Evolutionary conservation across 2,888 invertebrate species (phyloP), one percentile per base, ranked within the genome.

Genomic region (Cephonodes hylas): DNA sequence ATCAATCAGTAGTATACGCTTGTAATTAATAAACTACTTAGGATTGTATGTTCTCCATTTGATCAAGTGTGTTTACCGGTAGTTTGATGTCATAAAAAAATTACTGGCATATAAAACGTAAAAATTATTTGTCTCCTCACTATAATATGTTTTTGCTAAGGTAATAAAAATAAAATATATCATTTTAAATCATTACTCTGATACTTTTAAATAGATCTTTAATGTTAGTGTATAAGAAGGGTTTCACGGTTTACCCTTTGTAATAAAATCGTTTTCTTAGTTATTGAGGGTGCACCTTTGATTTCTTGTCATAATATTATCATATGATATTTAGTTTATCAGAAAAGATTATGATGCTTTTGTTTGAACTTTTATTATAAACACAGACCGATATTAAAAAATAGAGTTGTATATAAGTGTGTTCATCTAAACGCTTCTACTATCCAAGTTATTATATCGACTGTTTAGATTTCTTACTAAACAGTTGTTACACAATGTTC

Each of bases 161-260:
- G 27, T 53, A 53, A 53, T 53, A 18, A 27, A 25, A 25, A 25
- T 15, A 53, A 53, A 53, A 18, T 31, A 53, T 8, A 53, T 27
- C 18, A 1, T 53, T 53, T 23, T 18, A 53, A 31, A 8, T 5
- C n/a, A n/a, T 53, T 31, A 27, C 27, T 53, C 15, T 20, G 53
- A 27, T 53, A 27, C 18, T 53, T 53, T 18, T 18, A 15, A 31
- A 27, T 53, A 53, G 53, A 18, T 53, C 10, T 10, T 18, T 53
- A 53, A 18, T 53, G 18, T 53, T 53, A 53, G 53, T 53, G 18
- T 10, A 8, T 53, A 53, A 31, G 53, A 27, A 46, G 23, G 46
- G 45, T 46, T 23, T 46, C 23, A 23, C 23, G 62, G 63, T 66
- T 73, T 65, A 68, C 68, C 69, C 70, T 74, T 67, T 73, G 68